These are phyloP conservation scores for Dryobota labecula DNA, from an alignment of 2,888 invertebrate genomes.

Conservation along the genomic window DNA sequence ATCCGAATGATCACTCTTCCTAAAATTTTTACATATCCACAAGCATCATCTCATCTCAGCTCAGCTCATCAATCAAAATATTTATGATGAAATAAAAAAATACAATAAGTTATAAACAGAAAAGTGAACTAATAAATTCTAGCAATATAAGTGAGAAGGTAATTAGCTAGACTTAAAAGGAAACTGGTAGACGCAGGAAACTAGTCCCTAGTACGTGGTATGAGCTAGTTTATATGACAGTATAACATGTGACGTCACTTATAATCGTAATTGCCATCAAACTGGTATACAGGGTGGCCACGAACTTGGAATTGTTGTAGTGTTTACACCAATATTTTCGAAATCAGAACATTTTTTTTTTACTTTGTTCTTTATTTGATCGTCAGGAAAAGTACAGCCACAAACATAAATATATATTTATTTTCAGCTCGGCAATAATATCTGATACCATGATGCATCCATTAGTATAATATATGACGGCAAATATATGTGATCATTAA, in stretches of 20 bases:
- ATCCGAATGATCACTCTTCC: no score
- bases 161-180: conserved; percentile 59
- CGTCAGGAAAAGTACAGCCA: background rate
- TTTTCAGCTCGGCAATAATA: no score
- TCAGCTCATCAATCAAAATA: conserved; percentile 9
- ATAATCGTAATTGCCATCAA: conserved; percentile 28
- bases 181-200: conserved; percentile 32
- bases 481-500: no score
- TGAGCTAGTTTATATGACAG: conserved; percentile 31
- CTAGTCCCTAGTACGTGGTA: conserved; percentile 7
- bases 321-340: background rate
- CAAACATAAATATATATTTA: no score
- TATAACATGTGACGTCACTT: conserved; percentile 49
- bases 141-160: conserved; percentile 58
- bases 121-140: conserved; percentile 21
- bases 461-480: no score
- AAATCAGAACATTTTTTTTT: no score
- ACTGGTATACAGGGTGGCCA: conserved; percentile 9
- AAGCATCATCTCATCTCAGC: no score
- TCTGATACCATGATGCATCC: no score
- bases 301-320: background rate
- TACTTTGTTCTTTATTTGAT: no score
- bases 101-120: background rate
- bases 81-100: background rate
- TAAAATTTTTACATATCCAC: no score